Evolutionary conservation across 1,140 invertebrate genomes (phyloP), one percentile per base, ranked within the genome.

Genomic region (Cherax quadricarinatus): DNA sequence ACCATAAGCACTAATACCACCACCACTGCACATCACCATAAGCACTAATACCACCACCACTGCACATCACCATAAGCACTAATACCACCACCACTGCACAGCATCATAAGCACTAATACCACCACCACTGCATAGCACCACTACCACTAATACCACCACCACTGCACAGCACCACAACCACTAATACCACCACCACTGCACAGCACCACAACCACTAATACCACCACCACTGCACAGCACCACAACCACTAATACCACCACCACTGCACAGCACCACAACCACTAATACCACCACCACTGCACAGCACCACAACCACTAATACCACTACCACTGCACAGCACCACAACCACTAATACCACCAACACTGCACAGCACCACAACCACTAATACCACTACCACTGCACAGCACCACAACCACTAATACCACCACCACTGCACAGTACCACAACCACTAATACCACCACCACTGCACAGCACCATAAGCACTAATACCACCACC

Each of bases 401-500:
- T 41, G 30, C 30, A 41, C 30, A 41, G 30, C 30, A 41, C 30
- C 2, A 41, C 30, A 41, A 41, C 30, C 30, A 41, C 30, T 41
- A n/a, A n/a, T n/a, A n/a, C n/a, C n/a, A n/a, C n/a, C n/a, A n/a
- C 51, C n/a, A 70, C 24, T 48, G 62, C 66, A 49, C 66, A 73
- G 48, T 70, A 41, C 82, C 30, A 2, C 30, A 41, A 41, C 30
- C 30, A 41, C 30, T 41, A 41, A 41, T 41, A 41, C 30, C 30
- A 89, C 41, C 80, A 21, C 57, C 30, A 30, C 88, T 41, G 78
- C 73, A 80, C n/a, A n/a, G 73, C 41, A 30, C 53, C 86, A 88
- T 51, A 88, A 49, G 0, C 51, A 85, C 57, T 9, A 30, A 70
- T 66, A 48, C 66, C 9, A 49, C 84, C 81, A 53, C 66, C 14